Conservation (phyloP, 1,140 invertebrate species). For the Sitophilus oryzae region DNA sequence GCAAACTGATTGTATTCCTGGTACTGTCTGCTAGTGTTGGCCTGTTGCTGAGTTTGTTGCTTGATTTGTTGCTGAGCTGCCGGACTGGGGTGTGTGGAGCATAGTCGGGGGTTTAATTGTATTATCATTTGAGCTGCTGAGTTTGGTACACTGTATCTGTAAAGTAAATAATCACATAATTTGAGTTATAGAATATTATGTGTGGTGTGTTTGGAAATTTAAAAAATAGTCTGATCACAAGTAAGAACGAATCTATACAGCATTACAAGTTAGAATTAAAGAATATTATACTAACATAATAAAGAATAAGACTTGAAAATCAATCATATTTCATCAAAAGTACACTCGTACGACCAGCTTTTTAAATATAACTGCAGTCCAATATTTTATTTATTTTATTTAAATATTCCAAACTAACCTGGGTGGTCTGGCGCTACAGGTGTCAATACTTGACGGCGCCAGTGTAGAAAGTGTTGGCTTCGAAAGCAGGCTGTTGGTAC, state of each 20-base stretch:
- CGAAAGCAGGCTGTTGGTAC: slow-evolving; percentile 49
- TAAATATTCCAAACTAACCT: too few species aligned
- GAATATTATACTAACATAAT: too few species aligned
- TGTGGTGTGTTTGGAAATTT: too few species aligned
- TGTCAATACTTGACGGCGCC: slow-evolving; percentile 51
- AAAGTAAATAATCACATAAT: not conserved
- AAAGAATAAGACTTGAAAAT: too few species aligned
- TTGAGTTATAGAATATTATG: too few species aligned
- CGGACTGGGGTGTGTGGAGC: slow-evolving; percentile 50
- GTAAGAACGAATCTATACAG: too few species aligned
- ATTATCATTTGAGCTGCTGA: slow-evolving; percentile 34
- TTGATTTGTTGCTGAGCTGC: slow-evolving; percentile 34
- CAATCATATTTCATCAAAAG: too few species aligned
- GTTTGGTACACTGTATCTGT: slow-evolving; percentile 41
- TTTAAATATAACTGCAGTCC: too few species aligned
- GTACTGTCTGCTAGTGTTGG: slow-evolving; percentile 34
- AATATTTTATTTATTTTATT: too few species aligned
- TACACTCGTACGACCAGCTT: too few species aligned
- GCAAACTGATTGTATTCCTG: slow-evolving; percentile 37
- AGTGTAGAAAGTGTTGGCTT: slow-evolving; percentile 52
- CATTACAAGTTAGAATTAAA: too few species aligned
- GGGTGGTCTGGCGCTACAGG: slow-evolving; percentile 47
- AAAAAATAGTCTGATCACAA: too few species aligned
- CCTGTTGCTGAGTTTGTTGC: slow-evolving; percentile 30
- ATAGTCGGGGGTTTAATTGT: slow-evolving; percentile 42